Base-by-base conservation (phyloP, 2,113 vertebrate genomes). In the Albula glossodonta region DNA sequence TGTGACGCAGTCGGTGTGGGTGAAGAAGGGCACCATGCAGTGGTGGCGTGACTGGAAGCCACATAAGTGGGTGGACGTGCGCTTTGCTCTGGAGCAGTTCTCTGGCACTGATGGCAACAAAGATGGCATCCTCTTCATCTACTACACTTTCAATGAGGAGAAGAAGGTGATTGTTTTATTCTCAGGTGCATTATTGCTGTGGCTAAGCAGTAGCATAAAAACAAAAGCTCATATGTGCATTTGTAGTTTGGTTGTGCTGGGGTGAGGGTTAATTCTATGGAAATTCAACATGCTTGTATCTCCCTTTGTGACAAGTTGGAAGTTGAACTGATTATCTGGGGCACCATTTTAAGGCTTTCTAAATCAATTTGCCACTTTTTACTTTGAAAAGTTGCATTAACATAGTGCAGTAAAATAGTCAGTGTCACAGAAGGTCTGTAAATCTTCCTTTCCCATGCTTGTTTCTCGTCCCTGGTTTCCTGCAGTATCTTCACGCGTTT, bases 11-110 rank as follows among this genome's bases (percentile, higher is more conserved):
- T 98, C 97, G 0, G 97, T 99, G 89, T 99, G 98, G 98, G 97
- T 99, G 88, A 99, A 99, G 94, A 99, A 97, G 0, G 98, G 98
- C 25, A 87, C 92, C 78, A 93, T 99, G 95, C 98, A 98, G 88
- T 99, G 98, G 98, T 99, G 97, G 98, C 96, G 97, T 83, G 97
- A 97, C 90, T 97, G 97, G 97, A 98, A 99, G 88, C 98, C 98
- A 2, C 91, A 98, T 84, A 98, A 97, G 86, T 99, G 98, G 98
- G 91, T 97, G 60, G 98, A 99, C 0, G 97, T 99, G 56, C 96
- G 96, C 0, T 97, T 99, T 7, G 96, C 97, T 0, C 93, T 99
- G 66, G 98, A 99, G 93, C 98, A 99, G 93, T 98, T 99, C 93
- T 98, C 96, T 0, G 97, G 97, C 15, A 94, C 94, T 0, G 98